Evolutionary conservation across 2,113 vertebrate genomes (phyloP).

Genomic region (Tretioscincus oriximinensis): DNA sequence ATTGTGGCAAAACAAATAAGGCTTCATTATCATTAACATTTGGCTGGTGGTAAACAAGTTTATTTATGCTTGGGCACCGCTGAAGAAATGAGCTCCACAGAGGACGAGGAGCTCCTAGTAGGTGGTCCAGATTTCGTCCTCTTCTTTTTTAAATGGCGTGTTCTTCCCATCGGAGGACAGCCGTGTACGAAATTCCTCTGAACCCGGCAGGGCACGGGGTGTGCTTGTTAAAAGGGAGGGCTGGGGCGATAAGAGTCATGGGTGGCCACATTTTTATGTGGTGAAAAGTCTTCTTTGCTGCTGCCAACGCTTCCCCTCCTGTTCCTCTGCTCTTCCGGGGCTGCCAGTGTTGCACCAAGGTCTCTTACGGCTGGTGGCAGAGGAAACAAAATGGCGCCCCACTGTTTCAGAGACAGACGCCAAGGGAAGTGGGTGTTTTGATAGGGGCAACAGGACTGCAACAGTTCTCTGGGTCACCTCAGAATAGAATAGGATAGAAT

Average conservation of each 20-base stretch:
- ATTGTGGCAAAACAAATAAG: slow-evolving; percentile 70
- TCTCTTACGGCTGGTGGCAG: too few relatives aligned
- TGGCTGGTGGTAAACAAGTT: slow-evolving; percentile 75
- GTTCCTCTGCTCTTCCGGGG: slow-evolving; percentile 36
- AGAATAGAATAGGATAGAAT: too few relatives aligned
- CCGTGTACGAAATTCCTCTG: slow-evolving; percentile 60
- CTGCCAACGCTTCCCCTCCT: slow-evolving; percentile 30
- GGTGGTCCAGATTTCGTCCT: slow-evolving; percentile 65
- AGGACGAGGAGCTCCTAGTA: slow-evolving; percentile 67
- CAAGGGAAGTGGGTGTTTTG: too few relatives aligned
- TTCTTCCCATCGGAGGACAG: slow-evolving; percentile 46
- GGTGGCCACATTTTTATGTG: slow-evolving; percentile 73
- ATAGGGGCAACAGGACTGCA: too few relatives aligned
- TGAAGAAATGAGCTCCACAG: slow-evolving; percentile 72
- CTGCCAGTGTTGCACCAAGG: background rate
- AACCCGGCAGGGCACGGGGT: slow-evolving; percentile 46
- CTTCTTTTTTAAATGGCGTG: background rate
- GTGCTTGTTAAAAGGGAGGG: slow-evolving; percentile 64
- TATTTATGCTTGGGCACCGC: slow-evolving; percentile 75
- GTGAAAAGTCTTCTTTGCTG: slow-evolving; percentile 60
- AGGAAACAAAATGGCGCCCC: too few relatives aligned
- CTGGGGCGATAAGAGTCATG: slow-evolving; percentile 61
- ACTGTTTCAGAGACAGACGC: too few relatives aligned
- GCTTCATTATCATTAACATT: slow-evolving; percentile 73
- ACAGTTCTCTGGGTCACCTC: too few relatives aligned